Conservation (phyloP, 2,113 vertebrate species). For the Stegostoma tigrinum region DNA sequence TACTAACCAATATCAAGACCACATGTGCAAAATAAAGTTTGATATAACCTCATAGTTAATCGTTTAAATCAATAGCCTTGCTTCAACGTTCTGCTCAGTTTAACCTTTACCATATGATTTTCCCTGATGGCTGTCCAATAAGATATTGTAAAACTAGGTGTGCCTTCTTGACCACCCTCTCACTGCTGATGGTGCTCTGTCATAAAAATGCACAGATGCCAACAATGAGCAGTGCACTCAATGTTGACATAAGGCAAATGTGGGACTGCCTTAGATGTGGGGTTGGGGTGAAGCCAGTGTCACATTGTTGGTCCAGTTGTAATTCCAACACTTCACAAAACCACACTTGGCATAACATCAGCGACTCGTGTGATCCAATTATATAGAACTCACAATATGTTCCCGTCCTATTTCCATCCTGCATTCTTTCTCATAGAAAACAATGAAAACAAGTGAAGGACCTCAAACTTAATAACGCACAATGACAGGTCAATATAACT, state of each 20-base stretch:
- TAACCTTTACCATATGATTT: not conserved
- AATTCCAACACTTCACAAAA: not conserved
- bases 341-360: not conserved
- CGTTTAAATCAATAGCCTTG: not conserved
- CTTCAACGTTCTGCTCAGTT: not conserved
- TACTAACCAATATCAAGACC: not conserved
- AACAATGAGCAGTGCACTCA: not conserved
- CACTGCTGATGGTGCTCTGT: not conserved
- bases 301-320: not conserved
- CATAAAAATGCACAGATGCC: not conserved
- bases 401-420: not conserved
- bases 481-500: conserved; percentile 16
- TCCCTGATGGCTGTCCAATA: not conserved
- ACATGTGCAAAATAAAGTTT: not conserved
- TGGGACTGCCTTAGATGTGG: not conserved
- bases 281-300: not conserved
- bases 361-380: not conserved
- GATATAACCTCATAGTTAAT: not conserved
- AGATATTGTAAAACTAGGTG: not conserved
- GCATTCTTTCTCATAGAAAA: not conserved
- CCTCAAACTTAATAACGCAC: not conserved
- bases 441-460: not conserved
- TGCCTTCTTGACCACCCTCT: no score
- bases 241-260: not conserved
- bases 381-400: not conserved